Conservation (phyloP, 2,113 vertebrate species). For the Bagarius yarrelli region DNA sequence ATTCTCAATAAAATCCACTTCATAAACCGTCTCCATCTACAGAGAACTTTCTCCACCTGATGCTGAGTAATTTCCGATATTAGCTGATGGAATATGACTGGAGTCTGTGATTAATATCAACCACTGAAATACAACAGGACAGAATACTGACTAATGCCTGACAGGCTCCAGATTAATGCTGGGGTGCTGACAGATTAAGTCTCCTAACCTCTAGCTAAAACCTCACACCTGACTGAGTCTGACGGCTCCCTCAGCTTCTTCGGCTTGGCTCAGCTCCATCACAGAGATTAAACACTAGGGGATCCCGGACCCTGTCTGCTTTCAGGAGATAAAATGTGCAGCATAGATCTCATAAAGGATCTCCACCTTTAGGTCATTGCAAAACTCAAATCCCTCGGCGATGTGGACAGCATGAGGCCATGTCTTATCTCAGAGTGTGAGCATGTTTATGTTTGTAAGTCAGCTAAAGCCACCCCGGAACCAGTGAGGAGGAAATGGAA, state of each 20-base stretch:
- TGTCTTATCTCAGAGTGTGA: neutral
- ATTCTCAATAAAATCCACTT: too few species aligned
- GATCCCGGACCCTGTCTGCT: constrained; percentile 56
- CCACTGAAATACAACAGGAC: neutral
- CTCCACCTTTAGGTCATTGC: constrained; percentile 52
- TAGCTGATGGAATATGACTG: too few species aligned
- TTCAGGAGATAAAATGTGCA: constrained; percentile 61
- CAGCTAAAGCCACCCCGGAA: neutral
- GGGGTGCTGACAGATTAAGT: constrained; percentile 29
- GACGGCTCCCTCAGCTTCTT: constrained; percentile 52
- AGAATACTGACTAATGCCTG: neutral
- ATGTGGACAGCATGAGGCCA: neutral
- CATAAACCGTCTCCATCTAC: neutral
- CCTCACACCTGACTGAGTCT: constrained; percentile 54
- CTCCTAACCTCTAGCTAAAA: constrained; percentile 44
- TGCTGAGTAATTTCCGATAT: neutral
- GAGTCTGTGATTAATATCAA: neutral
- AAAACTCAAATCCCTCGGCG: constrained; percentile 32
- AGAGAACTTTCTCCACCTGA: neutral
- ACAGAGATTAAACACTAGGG: constrained; percentile 63
- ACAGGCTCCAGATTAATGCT: neutral
- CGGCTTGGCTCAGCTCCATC: constrained; percentile 56
- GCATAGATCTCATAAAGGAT: constrained; percentile 60
- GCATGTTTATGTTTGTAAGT: neutral
- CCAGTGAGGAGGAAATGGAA: neutral